Evolutionary conservation across 2,888 invertebrate genomes (phyloP), one percentile per base, ranked within the genome.

Genomic region (Drosophila mimetica): DNA sequence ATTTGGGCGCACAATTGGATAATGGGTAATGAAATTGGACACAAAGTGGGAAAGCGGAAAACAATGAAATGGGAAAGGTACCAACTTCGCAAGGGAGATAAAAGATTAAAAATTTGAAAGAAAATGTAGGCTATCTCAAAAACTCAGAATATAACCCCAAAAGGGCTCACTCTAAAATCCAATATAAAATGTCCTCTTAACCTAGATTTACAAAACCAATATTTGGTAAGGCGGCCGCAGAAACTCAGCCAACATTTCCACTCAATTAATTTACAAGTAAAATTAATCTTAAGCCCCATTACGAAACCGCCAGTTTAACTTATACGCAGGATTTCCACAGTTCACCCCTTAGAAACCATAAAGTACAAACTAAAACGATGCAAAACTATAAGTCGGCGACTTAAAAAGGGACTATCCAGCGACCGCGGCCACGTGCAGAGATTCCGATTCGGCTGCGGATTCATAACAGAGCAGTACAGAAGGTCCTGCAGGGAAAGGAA

Each of bases 381-480:
- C 70, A 58, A 75, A 81, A 76, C 85, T 77, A 72, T 71, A 86
- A 84, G 84, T 86, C 67, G 63, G 58, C 67, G 66, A 65, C 72
- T 84, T 80, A 86, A 76, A 86, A 52, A 52, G 22, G 61, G 51
- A 50, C 50, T 32, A 16, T 36, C 30, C 51, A 13, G 11, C 55
- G 36, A 44, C 28, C 22, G 11, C 44, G 41, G 50, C 20, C 69
- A 66, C 48, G 54, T 39, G 67, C 39, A 47, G 54, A 41, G 69
- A 60, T 60, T 52, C 48, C 64, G 54, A 76, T 22, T 32, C 13
- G 34, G 51, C 69, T 44, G 25, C 14, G 34, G 30, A 9, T 37
- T 13, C 57, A 13, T 36, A 16, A n/a, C 28, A 30, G 70, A 47
- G 63, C 60, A 44, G 64, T n/a, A 30, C 14, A 3, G 14, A 9